Evolutionary conservation across 1,140 invertebrate species (phyloP).

Genomic region (Drosophila gunungcola): DNA sequence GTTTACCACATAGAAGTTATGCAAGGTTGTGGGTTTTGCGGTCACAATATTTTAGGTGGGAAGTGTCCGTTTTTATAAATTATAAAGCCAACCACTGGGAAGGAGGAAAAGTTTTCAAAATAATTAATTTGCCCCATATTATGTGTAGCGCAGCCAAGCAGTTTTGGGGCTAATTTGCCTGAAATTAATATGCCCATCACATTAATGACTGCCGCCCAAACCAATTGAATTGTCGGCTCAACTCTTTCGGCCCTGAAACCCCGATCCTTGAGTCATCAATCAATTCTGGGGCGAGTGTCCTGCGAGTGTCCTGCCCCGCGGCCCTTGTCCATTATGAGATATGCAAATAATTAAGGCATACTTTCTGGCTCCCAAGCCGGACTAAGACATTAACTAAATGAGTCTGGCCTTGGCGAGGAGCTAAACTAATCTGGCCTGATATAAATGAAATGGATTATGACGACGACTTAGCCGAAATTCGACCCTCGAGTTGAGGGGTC

Average conservation of each 20-base stretch:
- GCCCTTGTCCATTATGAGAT: constrained; percentile 42
- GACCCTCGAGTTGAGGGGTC: constrained; percentile 11
- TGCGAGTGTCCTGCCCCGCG: constrained; percentile 27
- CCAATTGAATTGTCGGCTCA: constrained; percentile 41
- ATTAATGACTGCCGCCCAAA: constrained; percentile 42
- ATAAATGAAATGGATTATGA: constrained; percentile 36
- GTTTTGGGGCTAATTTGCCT: constrained; percentile 32
- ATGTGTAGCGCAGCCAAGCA: background rate
- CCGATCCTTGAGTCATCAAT: constrained; percentile 33
- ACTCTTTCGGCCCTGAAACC: constrained; percentile 20
- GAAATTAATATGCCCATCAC: constrained; percentile 56
- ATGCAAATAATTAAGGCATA: constrained; percentile 58
- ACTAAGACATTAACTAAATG: constrained; percentile 46
- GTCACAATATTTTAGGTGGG: constrained; percentile 35
- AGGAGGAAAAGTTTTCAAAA: constrained; percentile 26
- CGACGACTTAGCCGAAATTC: constrained; percentile 7
- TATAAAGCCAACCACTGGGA: constrained; percentile 14
- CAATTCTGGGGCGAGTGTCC: constrained; percentile 33
- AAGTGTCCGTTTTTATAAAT: constrained; percentile 24
- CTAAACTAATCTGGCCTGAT: constrained; percentile 24
- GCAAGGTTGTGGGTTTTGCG: constrained; percentile 31
- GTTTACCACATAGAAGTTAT: constrained; percentile 31
- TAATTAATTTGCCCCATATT: constrained; percentile 38
- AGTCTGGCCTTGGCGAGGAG: constrained; percentile 27
- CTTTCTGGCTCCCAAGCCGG: constrained; percentile 1